These are phyloP conservation scores for Perognathus longimembris DNA, from an alignment of 2,113 vertebrate species.

Conservation along the genomic window DNA sequence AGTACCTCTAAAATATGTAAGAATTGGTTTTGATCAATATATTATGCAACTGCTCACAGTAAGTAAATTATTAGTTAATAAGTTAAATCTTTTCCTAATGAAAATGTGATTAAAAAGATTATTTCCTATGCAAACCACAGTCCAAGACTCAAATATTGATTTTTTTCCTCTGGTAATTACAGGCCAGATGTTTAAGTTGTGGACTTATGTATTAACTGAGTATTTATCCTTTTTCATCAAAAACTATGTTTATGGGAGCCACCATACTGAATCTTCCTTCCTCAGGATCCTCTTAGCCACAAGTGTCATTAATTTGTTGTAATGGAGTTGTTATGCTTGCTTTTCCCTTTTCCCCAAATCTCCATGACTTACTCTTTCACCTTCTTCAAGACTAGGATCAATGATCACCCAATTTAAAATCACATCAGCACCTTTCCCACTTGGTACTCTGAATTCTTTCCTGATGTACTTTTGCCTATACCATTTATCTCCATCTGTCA, in stretches of 20 bases:
- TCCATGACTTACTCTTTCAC: not conserved
- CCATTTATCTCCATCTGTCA: not conserved
- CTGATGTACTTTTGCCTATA: not conserved
- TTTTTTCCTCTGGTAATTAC: constrained; percentile 54
- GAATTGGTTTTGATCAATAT: constrained; percentile 36
- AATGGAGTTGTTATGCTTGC: not conserved
- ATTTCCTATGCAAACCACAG: constrained; percentile 56
- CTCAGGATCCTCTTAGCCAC: not conserved
- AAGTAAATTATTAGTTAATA: constrained; percentile 73
- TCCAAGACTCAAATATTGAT: constrained; percentile 72
- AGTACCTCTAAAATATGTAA: constrained; percentile 15
- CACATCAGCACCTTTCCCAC: not conserved
- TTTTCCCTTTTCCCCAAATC: not conserved
- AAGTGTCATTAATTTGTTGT: not conserved
- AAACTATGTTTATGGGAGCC: not conserved
- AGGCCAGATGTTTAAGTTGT: constrained; percentile 47
- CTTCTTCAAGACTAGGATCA: not conserved
- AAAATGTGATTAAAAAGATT: constrained; percentile 54
- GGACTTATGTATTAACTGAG: constrained; percentile 52
- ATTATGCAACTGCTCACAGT: constrained; percentile 29
- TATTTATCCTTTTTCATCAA: constrained; percentile 13
- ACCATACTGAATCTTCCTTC: constrained; percentile 28
- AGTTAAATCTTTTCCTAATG: constrained; percentile 60
- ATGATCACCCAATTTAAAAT: not conserved
- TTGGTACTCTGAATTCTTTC: not conserved